Percentiles rank a stretch among this genome's conserved stretches.
phyloP scores from a whole-genome alignment of 2,113 vertebrate genomes.

The human (Homo sapiens) region GRCh38 chr17:69439001-69439500 shows the following conservation, averaged over 20 bases:
- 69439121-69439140: not conserved
- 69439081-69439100: not conserved
- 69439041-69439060: not conserved
- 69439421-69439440: not conserved
- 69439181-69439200: not conserved
- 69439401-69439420: not conserved
- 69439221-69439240: not conserved
- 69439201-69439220: not conserved
- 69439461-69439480: not conserved
- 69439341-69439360: not conserved
- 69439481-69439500: not conserved
- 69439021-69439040: not conserved
- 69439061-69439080: not conserved
- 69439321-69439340: accelerated
- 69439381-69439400: not conserved
- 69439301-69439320: not conserved
- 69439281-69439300: not conserved
- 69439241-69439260: not conserved
- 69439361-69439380: not conserved
- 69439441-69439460: not conserved
- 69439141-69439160: not conserved
- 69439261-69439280: not conserved
- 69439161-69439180: not conserved
- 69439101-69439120: not conserved
- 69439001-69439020: not conserved